Conservation (phyloP, 2,797 vertebrate genomes). For the Antennarius maculatus region DNA sequence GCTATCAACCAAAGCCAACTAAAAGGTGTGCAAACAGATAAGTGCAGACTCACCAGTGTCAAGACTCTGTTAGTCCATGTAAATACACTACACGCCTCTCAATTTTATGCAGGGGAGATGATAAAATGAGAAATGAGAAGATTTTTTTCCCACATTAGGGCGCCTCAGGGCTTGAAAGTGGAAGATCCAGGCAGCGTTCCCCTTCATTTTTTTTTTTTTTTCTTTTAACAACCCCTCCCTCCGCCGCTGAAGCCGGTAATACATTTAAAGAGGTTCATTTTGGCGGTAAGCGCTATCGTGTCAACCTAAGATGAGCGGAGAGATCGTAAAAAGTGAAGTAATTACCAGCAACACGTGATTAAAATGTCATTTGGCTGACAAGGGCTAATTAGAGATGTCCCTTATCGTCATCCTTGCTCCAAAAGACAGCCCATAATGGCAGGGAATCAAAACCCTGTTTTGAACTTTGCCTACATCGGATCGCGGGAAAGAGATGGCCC, state of each 20-base stretch:
- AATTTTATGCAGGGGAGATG: constrained; percentile 69
- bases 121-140: constrained; percentile 50
- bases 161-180: constrained; percentile 57
- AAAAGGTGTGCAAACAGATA: constrained; percentile 75
- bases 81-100: constrained; percentile 65
- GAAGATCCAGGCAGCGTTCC: constrained; percentile 49
- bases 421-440: constrained; percentile 68
- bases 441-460: constrained; percentile 67
- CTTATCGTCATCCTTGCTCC: constrained; percentile 66
- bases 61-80: constrained; percentile 52
- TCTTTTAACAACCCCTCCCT: constrained; percentile 16
- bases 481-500: constrained; percentile 46
- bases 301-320: constrained; percentile 60
- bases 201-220: not conserved
- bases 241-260: constrained; percentile 40
- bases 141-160: constrained; percentile 52
- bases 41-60: constrained; percentile 58
- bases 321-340: constrained; percentile 77
- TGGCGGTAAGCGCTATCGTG: constrained; percentile 57
- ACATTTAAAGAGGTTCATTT: constrained; percentile 71
- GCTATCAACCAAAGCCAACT: constrained; percentile 55
- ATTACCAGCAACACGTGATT: constrained; percentile 83
- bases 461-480: constrained; percentile 68
- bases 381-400: constrained; percentile 82
- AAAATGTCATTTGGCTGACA: constrained; percentile 81